Conservation (phyloP, 2,113 vertebrate genomes). For the Rhynchopsitta pachyrhyncha region DNA sequence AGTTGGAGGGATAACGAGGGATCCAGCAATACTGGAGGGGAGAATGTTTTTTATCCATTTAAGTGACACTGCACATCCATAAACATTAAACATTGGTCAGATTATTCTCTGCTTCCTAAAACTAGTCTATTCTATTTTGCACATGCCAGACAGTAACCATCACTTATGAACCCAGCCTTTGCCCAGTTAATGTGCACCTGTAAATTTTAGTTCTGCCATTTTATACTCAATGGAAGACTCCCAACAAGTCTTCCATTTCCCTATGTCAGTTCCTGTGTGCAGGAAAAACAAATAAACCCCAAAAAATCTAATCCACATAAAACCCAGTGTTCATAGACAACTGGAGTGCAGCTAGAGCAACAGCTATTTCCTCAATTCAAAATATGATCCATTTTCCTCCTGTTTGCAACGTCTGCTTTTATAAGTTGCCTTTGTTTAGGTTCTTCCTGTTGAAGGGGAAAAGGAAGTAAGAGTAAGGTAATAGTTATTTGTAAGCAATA, state of each 20-base stretch:
- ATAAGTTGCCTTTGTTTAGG: not conserved
- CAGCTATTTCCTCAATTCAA: not conserved
- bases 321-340: not conserved
- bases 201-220: not conserved
- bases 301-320: not conserved
- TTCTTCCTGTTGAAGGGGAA: not conserved
- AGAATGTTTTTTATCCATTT: not conserved
- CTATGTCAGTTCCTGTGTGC: not conserved
- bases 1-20: not conserved
- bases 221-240: not conserved
- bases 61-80: not conserved
- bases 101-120: not conserved
- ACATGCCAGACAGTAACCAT: not conserved
- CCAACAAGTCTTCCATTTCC: not conserved
- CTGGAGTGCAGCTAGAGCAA: not conserved
- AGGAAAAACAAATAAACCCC: not conserved
- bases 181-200: accelerated
- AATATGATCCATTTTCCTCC: not conserved
- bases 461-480: not conserved
- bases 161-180: not conserved
- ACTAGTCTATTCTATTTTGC: not conserved
- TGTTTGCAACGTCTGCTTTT: not conserved
- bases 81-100: not conserved
- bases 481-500: not conserved
- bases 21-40: not conserved